Evolutionary conservation across 1,140 invertebrate species (phyloP).

Genomic region (Ylistrum balloti): DNA sequence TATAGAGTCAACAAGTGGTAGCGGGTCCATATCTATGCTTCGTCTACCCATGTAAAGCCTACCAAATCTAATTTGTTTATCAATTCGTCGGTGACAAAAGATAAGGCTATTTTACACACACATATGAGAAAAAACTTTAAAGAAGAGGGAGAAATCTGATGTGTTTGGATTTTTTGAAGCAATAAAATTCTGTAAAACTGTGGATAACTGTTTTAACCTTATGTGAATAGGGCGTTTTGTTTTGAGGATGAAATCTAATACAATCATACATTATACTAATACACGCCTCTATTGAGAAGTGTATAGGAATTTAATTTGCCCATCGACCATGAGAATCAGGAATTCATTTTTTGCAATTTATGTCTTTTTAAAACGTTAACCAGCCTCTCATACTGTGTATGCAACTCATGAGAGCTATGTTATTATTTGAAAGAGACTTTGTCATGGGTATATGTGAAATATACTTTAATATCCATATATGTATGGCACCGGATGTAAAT

Average conservation of each 20-base stretch:
- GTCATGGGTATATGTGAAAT: not conserved
- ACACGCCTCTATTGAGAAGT: conserved; percentile 32
- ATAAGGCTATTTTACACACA: conserved; percentile 39
- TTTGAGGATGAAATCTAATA: not conserved
- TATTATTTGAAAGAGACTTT: not conserved
- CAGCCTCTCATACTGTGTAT: not conserved
- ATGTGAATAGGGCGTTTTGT: conserved; percentile 38
- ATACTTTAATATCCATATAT: not conserved
- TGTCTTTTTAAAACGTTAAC: conserved; percentile 8
- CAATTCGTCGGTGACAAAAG: conserved; percentile 23
- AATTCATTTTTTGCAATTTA: conserved; percentile 40
- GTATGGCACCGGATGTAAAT: not conserved
- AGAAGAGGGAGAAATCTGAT: conserved; percentile 32
- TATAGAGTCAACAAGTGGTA: conserved; percentile 27
- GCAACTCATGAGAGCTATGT: not conserved
- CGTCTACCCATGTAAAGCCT: not conserved
- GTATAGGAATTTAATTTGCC: conserved; percentile 13
- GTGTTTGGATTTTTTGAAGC: conserved; percentile 37
- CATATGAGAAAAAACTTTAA: not conserved
- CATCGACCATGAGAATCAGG: conserved; percentile 25
- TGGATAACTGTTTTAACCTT: conserved; percentile 39
- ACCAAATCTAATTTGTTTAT: conserved; percentile 30
- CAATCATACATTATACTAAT: not conserved
- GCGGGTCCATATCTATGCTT: not conserved
- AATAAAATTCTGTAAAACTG: conserved; percentile 39